These are phyloP conservation scores for Oeneis ivallda DNA, from an alignment of 2,888 invertebrate genomes.

Conservation along the genomic window DNA sequence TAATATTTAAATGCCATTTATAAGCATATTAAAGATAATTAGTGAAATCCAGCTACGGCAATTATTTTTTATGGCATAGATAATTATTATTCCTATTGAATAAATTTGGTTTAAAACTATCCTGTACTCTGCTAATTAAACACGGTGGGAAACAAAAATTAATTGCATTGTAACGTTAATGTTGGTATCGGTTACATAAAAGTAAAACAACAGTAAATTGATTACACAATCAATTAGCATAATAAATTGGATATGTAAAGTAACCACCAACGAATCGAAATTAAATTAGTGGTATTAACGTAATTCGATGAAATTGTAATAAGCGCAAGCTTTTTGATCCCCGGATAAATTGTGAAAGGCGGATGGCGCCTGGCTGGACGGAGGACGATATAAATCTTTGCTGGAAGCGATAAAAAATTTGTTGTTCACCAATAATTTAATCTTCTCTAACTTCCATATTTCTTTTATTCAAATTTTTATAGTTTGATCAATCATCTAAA, in stretches of 20 bases:
- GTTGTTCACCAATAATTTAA: too few species aligned
- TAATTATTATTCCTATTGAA: constrained; percentile 8
- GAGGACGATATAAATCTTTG: constrained; percentile 17
- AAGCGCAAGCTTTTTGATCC: constrained; percentile 63
- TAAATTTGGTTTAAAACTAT: constrained; percentile 17
- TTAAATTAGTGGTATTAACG: constrained; percentile 63
- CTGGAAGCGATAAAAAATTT: constrained; percentile 25
- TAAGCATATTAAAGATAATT: constrained; percentile 23
- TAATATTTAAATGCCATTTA: not conserved
- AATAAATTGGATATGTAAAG: constrained; percentile 56
- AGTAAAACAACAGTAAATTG: constrained; percentile 51
- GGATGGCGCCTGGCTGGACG: constrained; percentile 55
- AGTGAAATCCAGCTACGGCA: constrained; percentile 11
- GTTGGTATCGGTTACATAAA: constrained; percentile 33
- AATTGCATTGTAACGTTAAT: constrained; percentile 30
- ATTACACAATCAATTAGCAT: constrained; percentile 52
- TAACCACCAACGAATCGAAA: constrained; percentile 54
- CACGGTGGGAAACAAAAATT: constrained; percentile 27
- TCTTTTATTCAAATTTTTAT: too few species aligned
- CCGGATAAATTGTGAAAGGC: constrained; percentile 58
- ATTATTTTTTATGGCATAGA: constrained; percentile 22
- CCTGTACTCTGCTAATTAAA: constrained; percentile 23
- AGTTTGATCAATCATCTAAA: too few species aligned
- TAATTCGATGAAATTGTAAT: constrained; percentile 64
- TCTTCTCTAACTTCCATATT: too few species aligned